These are phyloP conservation scores for Mormyrus proboscirostris DNA, from an alignment of 2,797 vertebrate species.

Conservation along the genomic window DNA sequence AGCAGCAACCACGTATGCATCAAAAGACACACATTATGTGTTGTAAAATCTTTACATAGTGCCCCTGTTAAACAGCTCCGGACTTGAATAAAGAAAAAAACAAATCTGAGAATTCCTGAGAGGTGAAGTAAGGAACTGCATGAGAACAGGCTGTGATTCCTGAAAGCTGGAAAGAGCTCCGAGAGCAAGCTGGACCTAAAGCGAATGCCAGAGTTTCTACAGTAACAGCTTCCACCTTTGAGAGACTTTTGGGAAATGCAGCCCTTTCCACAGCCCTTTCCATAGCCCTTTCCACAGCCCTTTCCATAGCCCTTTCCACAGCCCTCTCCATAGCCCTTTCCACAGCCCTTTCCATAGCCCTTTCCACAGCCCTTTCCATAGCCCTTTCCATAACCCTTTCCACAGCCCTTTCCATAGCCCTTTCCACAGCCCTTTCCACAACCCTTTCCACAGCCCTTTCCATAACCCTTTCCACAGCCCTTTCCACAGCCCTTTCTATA, in stretches of 20 bases:
- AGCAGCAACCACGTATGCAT: conserved; percentile 26
- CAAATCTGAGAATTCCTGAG: conserved; percentile 77
- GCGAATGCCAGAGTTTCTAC: neutral
- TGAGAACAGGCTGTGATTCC: conserved; percentile 64
- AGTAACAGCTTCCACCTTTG: neutral
- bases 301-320: neutral
- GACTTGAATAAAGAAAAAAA: conserved; percentile 60
- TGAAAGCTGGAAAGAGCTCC: neutral
- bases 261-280: neutral
- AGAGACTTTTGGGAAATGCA: neutral
- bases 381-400: neutral
- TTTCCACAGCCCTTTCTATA: too few species aligned
- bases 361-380: neutral
- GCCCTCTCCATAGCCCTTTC: neutral
- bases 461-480: neutral
- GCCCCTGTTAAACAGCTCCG: conserved; percentile 59
- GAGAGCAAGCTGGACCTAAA: neutral
- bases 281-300: neutral
- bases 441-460: neutral
- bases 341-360: neutral
- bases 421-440: too few species aligned
- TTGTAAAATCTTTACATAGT: conserved; percentile 45
- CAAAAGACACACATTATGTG: conserved; percentile 50
- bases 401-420: too few species aligned
- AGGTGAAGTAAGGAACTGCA: conserved; percentile 69